These are phyloP conservation scores for Keiferia lycopersicella DNA, from an alignment of 2,888 invertebrate genomes.

Conservation along the genomic window DNA sequence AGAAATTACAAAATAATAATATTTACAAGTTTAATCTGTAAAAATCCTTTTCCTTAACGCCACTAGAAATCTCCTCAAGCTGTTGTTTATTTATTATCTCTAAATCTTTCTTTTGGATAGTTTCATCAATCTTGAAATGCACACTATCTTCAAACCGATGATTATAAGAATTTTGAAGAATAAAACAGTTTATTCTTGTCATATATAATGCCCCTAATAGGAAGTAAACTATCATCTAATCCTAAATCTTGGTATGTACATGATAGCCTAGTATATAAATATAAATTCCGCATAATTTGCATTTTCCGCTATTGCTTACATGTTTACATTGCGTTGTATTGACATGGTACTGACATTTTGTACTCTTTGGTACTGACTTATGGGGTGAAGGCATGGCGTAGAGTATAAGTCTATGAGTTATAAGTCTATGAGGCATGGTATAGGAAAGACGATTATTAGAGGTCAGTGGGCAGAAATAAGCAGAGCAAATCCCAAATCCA, in stretches of 20 bases:
- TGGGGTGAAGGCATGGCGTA: no score
- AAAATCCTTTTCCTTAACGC: slow-evolving; percentile 29
- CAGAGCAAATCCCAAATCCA: no score
- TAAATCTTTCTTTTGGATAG: slow-evolving; percentile 48
- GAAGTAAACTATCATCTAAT: slow-evolving; percentile 34
- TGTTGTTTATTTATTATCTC: slow-evolving; percentile 43
- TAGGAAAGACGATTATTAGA: no score
- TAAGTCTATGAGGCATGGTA: no score
- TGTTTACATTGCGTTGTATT: no score
- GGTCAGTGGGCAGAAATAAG: no score
- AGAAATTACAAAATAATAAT: not conserved
- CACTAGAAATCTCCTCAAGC: slow-evolving; percentile 34
- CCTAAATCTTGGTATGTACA: not conserved
- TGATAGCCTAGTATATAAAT: not conserved
- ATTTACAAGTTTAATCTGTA: not conserved
- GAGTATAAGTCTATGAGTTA: no score
- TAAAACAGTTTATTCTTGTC: slow-evolving; percentile 32
- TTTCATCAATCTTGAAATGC: slow-evolving; percentile 49
- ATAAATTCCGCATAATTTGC: not conserved
- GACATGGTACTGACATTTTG: no score
- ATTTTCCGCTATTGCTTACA: slow-evolving; percentile 6
- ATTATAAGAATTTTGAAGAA: slow-evolving; percentile 40
- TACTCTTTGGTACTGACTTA: no score
- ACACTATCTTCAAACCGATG: slow-evolving; percentile 42
- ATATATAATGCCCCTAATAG: slow-evolving; percentile 36